These are phyloP conservation scores for Bhutanitis thaidina DNA, from an alignment of 2,888 invertebrate genomes.

Conservation along the genomic window DNA sequence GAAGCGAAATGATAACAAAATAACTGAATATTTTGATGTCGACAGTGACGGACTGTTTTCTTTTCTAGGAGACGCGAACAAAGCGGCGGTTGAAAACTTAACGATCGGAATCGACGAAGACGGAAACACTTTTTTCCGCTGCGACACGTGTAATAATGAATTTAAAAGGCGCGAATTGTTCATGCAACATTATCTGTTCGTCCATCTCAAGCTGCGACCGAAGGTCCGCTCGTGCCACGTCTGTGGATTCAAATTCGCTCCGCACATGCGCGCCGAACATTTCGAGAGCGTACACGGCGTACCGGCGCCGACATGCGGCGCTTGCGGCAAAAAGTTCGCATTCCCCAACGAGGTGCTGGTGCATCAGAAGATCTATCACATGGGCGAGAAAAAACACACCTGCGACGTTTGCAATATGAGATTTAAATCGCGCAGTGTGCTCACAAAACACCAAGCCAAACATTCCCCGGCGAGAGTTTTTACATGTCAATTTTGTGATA, in stretches of 20 bases:
- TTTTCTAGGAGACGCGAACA: slow-evolving; percentile 18
- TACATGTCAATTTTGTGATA: slow-evolving; percentile 34
- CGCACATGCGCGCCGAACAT: slow-evolving; percentile 40
- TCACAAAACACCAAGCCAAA: too few species aligned
- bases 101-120: slow-evolving; percentile 16
- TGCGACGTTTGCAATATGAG: slow-evolving; percentile 69
- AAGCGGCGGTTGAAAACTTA: slow-evolving; percentile 1
- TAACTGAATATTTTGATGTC: background rate
- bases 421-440: slow-evolving; percentile 45
- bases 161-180: slow-evolving; percentile 45
- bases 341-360: slow-evolving; percentile 42
- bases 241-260: slow-evolving; percentile 42
- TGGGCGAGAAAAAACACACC: slow-evolving; percentile 51
- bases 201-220: slow-evolving; percentile 46
- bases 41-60: background rate
- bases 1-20: too few species aligned
- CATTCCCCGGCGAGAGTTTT: slow-evolving; percentile 40
- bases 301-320: slow-evolving; percentile 47
- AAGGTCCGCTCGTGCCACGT: slow-evolving; percentile 42
- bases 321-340: slow-evolving; percentile 50
- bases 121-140: slow-evolving; percentile 28
- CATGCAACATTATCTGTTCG: slow-evolving; percentile 50
- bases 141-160: slow-evolving; percentile 39
- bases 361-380: slow-evolving; percentile 50
- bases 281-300: slow-evolving; percentile 49